Evolutionary conservation across 2,888 invertebrate species (phyloP).

Genomic region (Rhagium mordax): DNA sequence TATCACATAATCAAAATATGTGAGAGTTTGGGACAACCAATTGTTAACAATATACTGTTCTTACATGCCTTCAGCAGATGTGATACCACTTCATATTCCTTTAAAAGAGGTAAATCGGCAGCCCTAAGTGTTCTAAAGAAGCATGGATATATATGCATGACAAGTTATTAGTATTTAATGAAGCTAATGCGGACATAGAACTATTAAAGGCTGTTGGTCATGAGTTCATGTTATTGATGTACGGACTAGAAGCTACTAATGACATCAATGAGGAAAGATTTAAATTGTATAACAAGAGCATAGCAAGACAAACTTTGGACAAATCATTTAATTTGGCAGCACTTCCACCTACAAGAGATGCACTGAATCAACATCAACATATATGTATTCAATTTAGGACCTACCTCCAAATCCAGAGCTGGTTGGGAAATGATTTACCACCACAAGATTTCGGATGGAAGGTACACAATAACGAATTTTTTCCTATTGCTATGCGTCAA

Average conservation of each 20-base stretch:
- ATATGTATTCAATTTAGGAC: too few species aligned
- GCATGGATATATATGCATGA: slow-evolving; percentile 9
- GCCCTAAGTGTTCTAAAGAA: not conserved
- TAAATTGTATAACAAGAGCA: slow-evolving; percentile 7
- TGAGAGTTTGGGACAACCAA: slow-evolving; percentile 10
- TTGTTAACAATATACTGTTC: slow-evolving; percentile 12
- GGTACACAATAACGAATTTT: too few species aligned
- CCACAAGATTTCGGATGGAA: too few species aligned
- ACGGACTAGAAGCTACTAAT: slow-evolving; percentile 2
- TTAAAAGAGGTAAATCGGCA: slow-evolving; percentile 3
- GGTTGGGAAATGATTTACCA: too few species aligned
- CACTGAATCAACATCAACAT: not conserved
- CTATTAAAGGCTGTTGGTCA: not conserved
- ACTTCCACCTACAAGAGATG: not conserved
- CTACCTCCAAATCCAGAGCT: too few species aligned
- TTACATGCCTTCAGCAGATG: slow-evolving; percentile 3
- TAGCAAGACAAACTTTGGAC: slow-evolving; percentile 22
- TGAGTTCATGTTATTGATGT: slow-evolving; percentile 17
- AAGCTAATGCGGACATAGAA: not conserved
- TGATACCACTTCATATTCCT: slow-evolving; percentile 10
- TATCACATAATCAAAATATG: not conserved
- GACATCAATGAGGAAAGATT: slow-evolving; percentile 5
- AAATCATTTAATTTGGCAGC: not conserved
- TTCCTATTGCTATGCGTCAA: too few species aligned
- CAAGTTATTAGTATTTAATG: slow-evolving; percentile 12